Base-by-base conservation (phyloP, 2,888 invertebrate species). In the Drosophila suboccidentalis region DNA sequence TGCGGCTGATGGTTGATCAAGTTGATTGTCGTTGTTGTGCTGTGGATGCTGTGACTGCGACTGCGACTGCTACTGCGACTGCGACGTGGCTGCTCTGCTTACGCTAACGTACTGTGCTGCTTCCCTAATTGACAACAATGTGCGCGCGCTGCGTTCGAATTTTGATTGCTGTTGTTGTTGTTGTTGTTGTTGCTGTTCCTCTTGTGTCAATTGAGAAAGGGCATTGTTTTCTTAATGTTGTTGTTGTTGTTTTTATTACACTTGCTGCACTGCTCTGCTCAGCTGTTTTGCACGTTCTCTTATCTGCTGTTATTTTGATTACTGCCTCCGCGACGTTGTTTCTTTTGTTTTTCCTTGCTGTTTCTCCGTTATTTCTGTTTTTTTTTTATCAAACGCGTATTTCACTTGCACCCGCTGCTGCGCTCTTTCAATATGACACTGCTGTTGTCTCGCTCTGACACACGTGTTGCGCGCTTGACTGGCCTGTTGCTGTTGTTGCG, bases 231-330 rank as follows among this genome's bases (percentile, higher is more conserved):
- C 62, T 58, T 57, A 32, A n/a, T n/a, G n/a, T 68, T 71, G 22
- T 60, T 50, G 36, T 53, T 63, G 51, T 63, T 60, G 32, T 53
- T 62, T 58, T 36, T 64, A 41, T 32, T 55, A 26, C 10, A 49
- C 38, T 22, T 67, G 53, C 22, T 47, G 64, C 62, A 47, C 67
- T 75, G 65, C 60, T 60, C 61, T 75, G 49, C 69, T 70, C 88
- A 86, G 89, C 89, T 84, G 89, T 88, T 84, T 80, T 71, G 68
- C 88, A 88, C 80, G 80, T 75, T 80, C 58, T 76, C 64, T 78
- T 79, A 71, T 67, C 68, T 64, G 66, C 54, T 67, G 60, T 74
- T 68, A 49, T 64, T 75, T 68, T 65, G 71, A 60, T 78, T 63
- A 71, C 60, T 58, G 39, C 9, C 50, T 54, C 50, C 19, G 71